Conservation (phyloP, 2,113 vertebrate species). For the Toxotes jaculatrix region DNA sequence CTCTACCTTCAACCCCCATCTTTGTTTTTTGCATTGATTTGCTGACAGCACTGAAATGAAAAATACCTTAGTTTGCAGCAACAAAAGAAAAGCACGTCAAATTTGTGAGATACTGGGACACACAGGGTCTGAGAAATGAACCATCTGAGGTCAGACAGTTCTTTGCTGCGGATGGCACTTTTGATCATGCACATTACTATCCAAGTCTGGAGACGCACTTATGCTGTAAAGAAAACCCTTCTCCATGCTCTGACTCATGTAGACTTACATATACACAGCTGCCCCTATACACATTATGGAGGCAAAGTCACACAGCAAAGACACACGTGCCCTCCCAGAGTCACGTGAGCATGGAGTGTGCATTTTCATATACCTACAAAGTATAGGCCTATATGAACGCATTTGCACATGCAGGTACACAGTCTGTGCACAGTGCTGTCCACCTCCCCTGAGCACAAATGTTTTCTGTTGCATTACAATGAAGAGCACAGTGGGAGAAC, state of each 20-base stretch:
- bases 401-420: constrained; percentile 12
- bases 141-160: constrained; percentile 69
- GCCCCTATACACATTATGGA: neutral
- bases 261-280: neutral
- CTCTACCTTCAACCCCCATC: constrained; percentile 59
- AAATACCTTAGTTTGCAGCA: constrained; percentile 85
- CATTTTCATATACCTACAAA: neutral
- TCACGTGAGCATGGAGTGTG: constrained; percentile 1
- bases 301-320: neutral
- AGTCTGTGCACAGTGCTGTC: neutral
- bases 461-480: constrained; percentile 60
- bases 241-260: neutral
- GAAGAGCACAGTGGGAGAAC: constrained; percentile 60
- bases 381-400: neutral
- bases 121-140: constrained; percentile 55
- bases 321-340: neutral
- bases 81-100: constrained; percentile 72
- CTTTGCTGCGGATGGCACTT: constrained; percentile 60
- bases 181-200: constrained; percentile 38
- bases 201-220: constrained; percentile 32
- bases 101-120: constrained; percentile 72
- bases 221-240: constrained; percentile 29
- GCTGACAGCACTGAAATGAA: constrained; percentile 85
- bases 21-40: constrained; percentile 84
- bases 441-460: constrained; percentile 33